phyloP scores from a whole-genome alignment of 2,797 vertebrate genomes.

The Oryzias dopingdopingensis region DNA sequence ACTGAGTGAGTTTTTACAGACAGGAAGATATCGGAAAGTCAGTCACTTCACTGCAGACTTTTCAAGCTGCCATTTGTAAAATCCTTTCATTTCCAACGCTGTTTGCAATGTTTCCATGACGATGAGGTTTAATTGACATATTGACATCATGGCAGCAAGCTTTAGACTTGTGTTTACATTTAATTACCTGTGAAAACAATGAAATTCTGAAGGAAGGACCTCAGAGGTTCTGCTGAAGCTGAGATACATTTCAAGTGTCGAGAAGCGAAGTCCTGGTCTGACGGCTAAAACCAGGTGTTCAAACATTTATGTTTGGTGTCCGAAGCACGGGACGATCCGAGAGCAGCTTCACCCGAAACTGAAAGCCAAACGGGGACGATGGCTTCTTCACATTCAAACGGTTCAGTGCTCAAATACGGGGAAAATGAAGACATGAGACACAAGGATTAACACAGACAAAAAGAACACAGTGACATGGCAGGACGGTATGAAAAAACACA shows the following conservation, averaged over 20 bases:
- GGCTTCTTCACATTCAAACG: constrained; percentile 71
- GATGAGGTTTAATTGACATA: no score
- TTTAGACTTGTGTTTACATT: constrained; percentile 16
- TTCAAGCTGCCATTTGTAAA: no score
- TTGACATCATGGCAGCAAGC: constrained; percentile 11
- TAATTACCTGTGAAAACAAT: constrained; percentile 27
- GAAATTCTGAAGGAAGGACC: constrained; percentile 30
- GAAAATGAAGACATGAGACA: constrained; percentile 53
- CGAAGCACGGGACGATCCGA: constrained; percentile 49
- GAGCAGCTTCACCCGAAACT: constrained; percentile 47
- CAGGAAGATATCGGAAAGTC: no score
- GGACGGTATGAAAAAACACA: constrained; percentile 62
- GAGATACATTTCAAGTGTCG: constrained; percentile 73
- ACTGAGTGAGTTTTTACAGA: no score
- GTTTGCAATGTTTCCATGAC: no score
- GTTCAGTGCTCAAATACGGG: constrained; percentile 48
- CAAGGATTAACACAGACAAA: constrained; percentile 59
- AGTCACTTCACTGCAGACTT: no score
- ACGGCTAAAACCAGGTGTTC: constrained; percentile 47
- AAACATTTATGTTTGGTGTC: constrained; percentile 47
- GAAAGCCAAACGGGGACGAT: constrained; percentile 35
- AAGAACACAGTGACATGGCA: constrained; percentile 45
- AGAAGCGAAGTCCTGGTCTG: constrained; percentile 40
- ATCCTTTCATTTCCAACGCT: no score
- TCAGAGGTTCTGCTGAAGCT: constrained; percentile 60